phyloP scores from a whole-genome alignment of 2,797 vertebrate genomes.

The Leucoraja ocellata region DNA sequence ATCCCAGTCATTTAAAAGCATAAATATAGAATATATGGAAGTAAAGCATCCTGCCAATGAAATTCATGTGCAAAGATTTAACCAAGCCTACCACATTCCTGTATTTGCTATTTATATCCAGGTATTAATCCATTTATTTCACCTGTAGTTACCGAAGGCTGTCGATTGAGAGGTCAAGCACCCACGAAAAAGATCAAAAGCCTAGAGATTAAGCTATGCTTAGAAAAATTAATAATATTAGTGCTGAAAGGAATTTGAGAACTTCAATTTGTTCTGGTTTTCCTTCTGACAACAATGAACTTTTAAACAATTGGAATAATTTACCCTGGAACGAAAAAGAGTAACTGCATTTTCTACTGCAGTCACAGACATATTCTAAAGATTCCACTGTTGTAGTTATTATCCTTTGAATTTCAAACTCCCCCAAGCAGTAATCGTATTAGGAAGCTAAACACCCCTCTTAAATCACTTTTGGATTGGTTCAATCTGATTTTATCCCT shows the following conservation, averaged over 20 bases:
- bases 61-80: not conserved
- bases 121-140: not conserved
- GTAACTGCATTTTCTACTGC: not conserved
- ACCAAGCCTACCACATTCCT: not conserved
- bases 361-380: not conserved
- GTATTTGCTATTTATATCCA: not conserved
- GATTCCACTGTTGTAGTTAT: not conserved
- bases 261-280: not conserved
- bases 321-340: not conserved
- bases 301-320: not conserved
- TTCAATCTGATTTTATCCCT: constrained; percentile 21
- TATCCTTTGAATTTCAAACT: not conserved
- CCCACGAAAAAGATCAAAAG: not conserved
- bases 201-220: not conserved
- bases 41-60: not conserved
- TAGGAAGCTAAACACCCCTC: not conserved
- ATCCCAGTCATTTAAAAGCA: no score
- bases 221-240: not conserved
- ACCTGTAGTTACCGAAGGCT: not conserved
- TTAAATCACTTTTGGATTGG: not conserved
- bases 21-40: not conserved
- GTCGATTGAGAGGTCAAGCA: not conserved
- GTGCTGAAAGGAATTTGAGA: not conserved
- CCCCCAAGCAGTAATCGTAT: not conserved
- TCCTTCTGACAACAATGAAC: not conserved